Base-by-base conservation (phyloP, 2,113 vertebrate species). In the Bungarus multicinctus region DNA sequence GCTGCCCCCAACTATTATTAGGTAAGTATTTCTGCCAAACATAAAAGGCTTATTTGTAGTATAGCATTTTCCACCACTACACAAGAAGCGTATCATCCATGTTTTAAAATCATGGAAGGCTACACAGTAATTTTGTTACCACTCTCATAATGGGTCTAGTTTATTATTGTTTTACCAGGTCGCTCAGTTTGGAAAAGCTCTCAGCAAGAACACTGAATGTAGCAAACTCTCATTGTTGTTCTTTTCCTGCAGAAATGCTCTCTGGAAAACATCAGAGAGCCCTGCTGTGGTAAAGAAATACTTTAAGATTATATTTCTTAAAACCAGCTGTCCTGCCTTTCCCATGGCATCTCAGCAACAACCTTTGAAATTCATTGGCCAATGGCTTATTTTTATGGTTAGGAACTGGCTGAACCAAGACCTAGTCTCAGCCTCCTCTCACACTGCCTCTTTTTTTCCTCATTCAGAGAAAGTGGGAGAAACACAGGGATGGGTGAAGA, bases 271-370 rank as follows among this genome's bases (percentile, higher is more conserved):
- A 90, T 74, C 7, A 54, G 89, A 27, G 34, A 93, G 50, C 57
- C 92, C 60, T 91, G 50, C 69, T 91, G 85, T 57, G 90, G 27
- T 55, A 90, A 69, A 89, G 92, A 93, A 93, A 94, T 94, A 27
- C 90, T 94, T 91, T 53, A 96, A 89, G 58, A 85, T n/a, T 91
- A 30, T 94, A 88, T 50, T 94, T 96, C 90, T 93, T 91, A 93
- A 93, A 94, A 39, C 58, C 92, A 27, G 18, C 43, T 95, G 57
- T 90, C 87, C 88, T 94, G 86, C 11, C 85, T 94, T 58, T 14
- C 92, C 92, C 39, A 27, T 27, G 74, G n/a, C 89, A 92, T 81
- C 93, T 92, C 96, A 93, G 89, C 89, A 95, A 94, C 30, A 30
- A 14, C 22, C 52, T 92, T 88, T 69, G n/a, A 43, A 69, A 92